These are phyloP conservation scores for Xyrichtys novacula DNA, from an alignment of 2,797 vertebrate species.

Conservation along the genomic window DNA sequence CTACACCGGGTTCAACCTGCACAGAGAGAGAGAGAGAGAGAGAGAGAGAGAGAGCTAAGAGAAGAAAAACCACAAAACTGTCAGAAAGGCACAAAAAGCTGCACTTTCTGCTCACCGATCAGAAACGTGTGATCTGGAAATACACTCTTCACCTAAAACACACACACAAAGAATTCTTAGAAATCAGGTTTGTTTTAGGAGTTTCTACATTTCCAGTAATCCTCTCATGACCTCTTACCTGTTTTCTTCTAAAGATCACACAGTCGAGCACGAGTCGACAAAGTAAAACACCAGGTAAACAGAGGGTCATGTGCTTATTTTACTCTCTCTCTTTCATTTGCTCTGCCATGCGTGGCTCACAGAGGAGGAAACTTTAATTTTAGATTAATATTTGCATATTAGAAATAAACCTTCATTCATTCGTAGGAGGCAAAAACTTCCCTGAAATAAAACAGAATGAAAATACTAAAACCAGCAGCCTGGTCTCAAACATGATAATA, in stretches of 20 bases:
- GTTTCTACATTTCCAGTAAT: slow-evolving; percentile 41
- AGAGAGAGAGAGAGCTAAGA: slow-evolving; percentile 44
- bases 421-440: too few species aligned
- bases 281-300: too few species aligned
- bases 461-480: too few species aligned
- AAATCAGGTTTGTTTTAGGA: slow-evolving; percentile 23
- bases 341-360: too few species aligned
- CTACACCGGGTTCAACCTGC: slow-evolving; percentile 19
- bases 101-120: slow-evolving; percentile 48
- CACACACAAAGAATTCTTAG: slow-evolving; percentile 47
- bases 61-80: slow-evolving; percentile 67
- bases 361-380: too few species aligned
- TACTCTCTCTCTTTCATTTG: too few species aligned
- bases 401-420: too few species aligned
- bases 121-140: slow-evolving; percentile 48
- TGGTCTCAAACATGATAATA: too few species aligned
- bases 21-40: slow-evolving; percentile 37
- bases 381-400: too few species aligned
- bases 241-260: background rate
- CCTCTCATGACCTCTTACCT: background rate
- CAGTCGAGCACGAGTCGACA: too few species aligned
- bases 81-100: slow-evolving; percentile 59
- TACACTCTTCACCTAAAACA: background rate
- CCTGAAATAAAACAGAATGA: too few species aligned
- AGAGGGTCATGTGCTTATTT: too few species aligned